Evolutionary conservation across 2,113 vertebrate species (phyloP), one percentile per base, ranked within the genome.

Genomic region (Gyps fulvus): DNA sequence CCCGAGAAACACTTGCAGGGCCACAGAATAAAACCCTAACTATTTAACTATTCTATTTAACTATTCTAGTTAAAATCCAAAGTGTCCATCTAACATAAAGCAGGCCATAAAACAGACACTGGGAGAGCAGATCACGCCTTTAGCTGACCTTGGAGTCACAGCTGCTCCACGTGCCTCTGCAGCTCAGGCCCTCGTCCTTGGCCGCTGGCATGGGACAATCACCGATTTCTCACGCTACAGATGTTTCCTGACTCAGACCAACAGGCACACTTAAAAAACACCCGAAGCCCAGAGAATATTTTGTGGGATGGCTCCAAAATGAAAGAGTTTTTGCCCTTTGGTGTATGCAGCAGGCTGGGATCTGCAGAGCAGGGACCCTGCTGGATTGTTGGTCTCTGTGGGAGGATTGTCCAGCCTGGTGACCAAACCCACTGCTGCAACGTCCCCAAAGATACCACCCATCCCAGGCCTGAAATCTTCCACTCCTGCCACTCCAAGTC

Each of bases 61-160:
- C 18, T 47, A 31, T 22, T 42, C 50, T 19, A 59, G 36, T 67
- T 82, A 52, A 93, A 89, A 90, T 79, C n/a, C 25, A 6, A 66
- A 71, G 8, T 43, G 43, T 61, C 87, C 36, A n/a, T 14, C 15
- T 47, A 87, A 87, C 23, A 63, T 7, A 47, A 12, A 82, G 25
- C 65, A 91, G 61, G 18, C 20, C 50, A 45, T 16, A n/a, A 72
- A 91, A 32, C 26, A 87, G 23, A 69, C 25, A 31, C 25, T 0
- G 0, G 49, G 77, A 72, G 34, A 55, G 65, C 43, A 91, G 74
- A 85, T 7, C 1, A 5, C 83, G 84, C 61, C 45, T 96, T 91
- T 22, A 93, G 49, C 73, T 90, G 92, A 88, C 66, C 62, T 42
- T 69, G 62, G 45, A 85, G 49, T 58, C 70, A 59, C 55, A 83